Base-by-base conservation (phyloP, 2,888 invertebrate species). In the Drosophila limbata region DNA sequence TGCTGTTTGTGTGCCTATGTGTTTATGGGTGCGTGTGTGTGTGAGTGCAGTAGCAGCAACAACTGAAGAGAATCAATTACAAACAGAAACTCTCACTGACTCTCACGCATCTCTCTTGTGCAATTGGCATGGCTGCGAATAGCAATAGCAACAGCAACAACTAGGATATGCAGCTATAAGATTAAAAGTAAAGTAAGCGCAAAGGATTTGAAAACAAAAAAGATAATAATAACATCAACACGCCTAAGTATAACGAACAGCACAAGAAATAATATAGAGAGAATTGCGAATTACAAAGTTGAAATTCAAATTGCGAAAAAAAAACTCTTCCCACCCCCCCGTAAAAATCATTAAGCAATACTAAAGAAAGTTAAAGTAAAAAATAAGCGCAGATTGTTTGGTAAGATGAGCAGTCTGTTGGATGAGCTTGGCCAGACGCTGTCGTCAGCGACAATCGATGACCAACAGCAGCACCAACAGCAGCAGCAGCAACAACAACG, bases 371-470 rank as follows among this genome's bases (percentile, higher is more conserved):
- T 6, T 6, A 59, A n/a, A 55, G 44, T 13, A 40, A 44, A 51
- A 25, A 48, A 42, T 13, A 52, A 44, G 21, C 17, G 55, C 21
- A 42, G 17, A 51, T 39, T 48, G 62, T 59, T 51, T 70, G 37
- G 56, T 45, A 69, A 68, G 13, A 78, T 76, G 79, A 79, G 69
- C 60, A 69, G 74, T n/a, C 39, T 76, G 52, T 51, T 76, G 59
- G 76, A 76, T 61, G 76, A 76, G 65, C 61, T 76, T n/a, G 79
- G 69, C 33, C 74, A 78, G 45, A 48, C 62, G n/a, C 59, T 76
- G 79, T 39, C 25, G 25, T 19, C 74, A 37, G 53, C 59, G 51
- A 4, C 53, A 21, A 55, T 61, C 33, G 78, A 68, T 40, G 79
- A 76, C 4, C 56, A 68, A 37, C 67, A 63, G 15, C 55, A 59